A percentile compares a stretch with the other conserved stretches of the same genome.
Conservation (phyloP, 2,113 vertebrate genomes). For the Corapipo altera region DNA sequence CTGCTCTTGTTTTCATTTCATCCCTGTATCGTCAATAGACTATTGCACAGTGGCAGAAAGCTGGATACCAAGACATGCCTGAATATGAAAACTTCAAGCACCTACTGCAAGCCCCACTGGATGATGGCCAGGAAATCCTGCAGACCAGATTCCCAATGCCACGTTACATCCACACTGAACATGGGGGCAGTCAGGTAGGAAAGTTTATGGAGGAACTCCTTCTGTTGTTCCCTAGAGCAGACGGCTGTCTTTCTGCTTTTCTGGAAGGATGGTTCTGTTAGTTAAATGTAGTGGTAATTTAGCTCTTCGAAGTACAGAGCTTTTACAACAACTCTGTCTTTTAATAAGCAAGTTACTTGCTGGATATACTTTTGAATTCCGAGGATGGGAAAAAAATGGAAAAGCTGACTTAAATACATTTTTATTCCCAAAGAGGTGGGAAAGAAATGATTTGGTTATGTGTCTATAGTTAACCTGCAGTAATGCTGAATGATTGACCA, state of each 20-base stretch:
- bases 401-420: not conserved
- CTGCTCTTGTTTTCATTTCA: not conserved
- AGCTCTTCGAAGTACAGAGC: not conserved
- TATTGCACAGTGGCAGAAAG: slow-evolving; percentile 95
- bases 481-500: not conserved
- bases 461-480: not conserved
- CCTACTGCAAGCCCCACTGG: slow-evolving; percentile 91
- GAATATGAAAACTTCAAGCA: slow-evolving; percentile 98
- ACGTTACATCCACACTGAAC: slow-evolving; percentile 92
- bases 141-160: slow-evolving; percentile 96
- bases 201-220: not conserved
- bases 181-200: slow-evolving; percentile 85
- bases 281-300: not conserved
- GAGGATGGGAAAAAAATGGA: not conserved
- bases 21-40: slow-evolving; percentile 74
- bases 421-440: not conserved
- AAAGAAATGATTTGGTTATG: not conserved
- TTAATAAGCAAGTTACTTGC: not conserved
- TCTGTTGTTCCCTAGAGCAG: not conserved
- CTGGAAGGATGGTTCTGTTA: not conserved
- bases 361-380: not conserved
- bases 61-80: slow-evolving; percentile 94
- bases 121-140: slow-evolving; percentile 94
- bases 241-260: not conserved
- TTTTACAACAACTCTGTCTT: not conserved